Evolutionary conservation across 2,113 vertebrate species (phyloP), one percentile per base, ranked within the genome.

Genomic region (Brachirus orientalis): DNA sequence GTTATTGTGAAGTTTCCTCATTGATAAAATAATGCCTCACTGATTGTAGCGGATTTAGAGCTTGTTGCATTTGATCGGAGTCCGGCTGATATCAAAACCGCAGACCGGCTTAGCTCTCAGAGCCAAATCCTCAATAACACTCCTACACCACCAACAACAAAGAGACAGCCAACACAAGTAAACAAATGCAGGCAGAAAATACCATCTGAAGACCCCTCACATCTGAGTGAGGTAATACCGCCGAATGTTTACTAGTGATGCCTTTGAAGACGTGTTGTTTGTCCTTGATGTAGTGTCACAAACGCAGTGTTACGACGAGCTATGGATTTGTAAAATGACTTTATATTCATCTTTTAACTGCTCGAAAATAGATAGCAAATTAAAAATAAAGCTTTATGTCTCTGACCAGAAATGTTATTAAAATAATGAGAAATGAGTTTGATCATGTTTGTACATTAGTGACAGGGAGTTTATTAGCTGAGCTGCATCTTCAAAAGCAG

Each of bases 41-140:
- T 72, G 87, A 91, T 90, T 89, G 87, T 89, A 91, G 81, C 78
- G 73, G 81, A 88, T 88, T 83, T 79, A 52, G 45, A 82, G 85
- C 86, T 83, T 74, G 52, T 84, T 82, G 86, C 79, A 80, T 85
- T 82, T 86, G 82, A 92, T 91, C 87, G 91, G 86, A 90, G 84
- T 87, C 81, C 88, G 62, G 74, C 84, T 81, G 86, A 89, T 89
- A 90, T 89, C 82, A 66, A 70, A 82, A 84, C 65, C 69, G 75
- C 69, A 57, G 54, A 86, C 50, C 82, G 52, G 77, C 83, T 70
- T 84, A 89, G 77, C 82, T 72, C 59, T 69, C 20, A 17, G 54
- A 88, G 63, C 79, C 69, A 81, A 80, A 86, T 82, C 82, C 72
- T 80, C 87, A 83, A 89, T 83, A 84, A 83, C 69, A 85, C 67